Evolutionary conservation across 2,113 vertebrate genomes (phyloP).

Genomic region (Pygoscelis adeliae): DNA sequence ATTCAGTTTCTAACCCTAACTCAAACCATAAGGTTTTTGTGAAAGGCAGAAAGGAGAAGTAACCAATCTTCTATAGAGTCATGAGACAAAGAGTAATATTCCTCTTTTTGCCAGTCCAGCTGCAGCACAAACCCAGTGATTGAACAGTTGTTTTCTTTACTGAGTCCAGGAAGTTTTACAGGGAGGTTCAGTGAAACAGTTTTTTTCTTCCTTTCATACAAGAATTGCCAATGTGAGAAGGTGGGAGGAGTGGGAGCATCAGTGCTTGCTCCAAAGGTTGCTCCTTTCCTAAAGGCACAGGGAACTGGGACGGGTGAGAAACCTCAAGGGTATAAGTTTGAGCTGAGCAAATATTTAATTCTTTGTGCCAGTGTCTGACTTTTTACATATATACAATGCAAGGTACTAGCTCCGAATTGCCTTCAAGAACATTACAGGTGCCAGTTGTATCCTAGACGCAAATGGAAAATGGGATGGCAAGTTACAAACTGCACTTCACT

Average conservation of each 20-base stretch:
- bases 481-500: not conserved
- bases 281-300: not conserved
- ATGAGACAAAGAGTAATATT: not conserved
- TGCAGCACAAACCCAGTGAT: not conserved
- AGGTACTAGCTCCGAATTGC: not conserved
- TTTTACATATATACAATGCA: not conserved
- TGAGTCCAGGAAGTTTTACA: not conserved
- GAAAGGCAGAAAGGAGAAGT: not conserved
- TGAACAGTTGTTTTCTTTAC: not conserved
- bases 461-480: not conserved
- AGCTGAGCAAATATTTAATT: not conserved
- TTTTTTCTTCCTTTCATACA: not conserved
- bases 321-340: not conserved
- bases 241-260: not conserved
- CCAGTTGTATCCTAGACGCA: not conserved
- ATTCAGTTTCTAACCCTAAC: not conserved
- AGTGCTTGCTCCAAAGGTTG: not conserved
- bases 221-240: rapidly evolving
- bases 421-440: not conserved
- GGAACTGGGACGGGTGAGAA: not conserved
- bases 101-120: not conserved
- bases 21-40: not conserved
- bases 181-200: not conserved
- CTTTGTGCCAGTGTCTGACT: not conserved
- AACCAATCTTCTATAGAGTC: not conserved